Percentiles rank a stretch among this genome's conserved stretches.
These are phyloP conservation scores for Gymnopithys bicolor DNA, from an alignment of 2,797 vertebrate genomes.

Conservation along the genomic window DNA sequence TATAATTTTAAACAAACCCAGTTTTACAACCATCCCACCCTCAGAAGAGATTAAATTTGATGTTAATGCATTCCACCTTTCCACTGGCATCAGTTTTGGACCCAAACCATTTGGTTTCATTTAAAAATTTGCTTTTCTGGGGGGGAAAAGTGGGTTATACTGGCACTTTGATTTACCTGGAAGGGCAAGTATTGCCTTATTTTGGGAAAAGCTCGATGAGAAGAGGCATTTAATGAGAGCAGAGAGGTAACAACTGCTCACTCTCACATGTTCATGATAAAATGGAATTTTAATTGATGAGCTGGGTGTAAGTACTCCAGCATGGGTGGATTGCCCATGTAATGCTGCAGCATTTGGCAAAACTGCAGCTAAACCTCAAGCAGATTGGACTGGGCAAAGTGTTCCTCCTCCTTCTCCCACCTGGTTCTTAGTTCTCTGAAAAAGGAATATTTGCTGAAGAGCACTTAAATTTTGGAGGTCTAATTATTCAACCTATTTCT, in stretches of 20 bases:
- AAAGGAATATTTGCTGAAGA: neutral
- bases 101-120: slow-evolving; percentile 41
- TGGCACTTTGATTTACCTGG: slow-evolving; percentile 66
- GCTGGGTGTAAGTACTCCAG: neutral
- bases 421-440: neutral
- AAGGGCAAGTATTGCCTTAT: slow-evolving; percentile 35
- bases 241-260: slow-evolving; percentile 10
- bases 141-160: slow-evolving; percentile 54
- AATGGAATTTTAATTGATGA: slow-evolving; percentile 15
- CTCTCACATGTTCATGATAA: neutral
- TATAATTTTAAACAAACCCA: slow-evolving; percentile 66
- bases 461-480: neutral
- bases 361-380: neutral
- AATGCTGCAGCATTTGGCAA: neutral
- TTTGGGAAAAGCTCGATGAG: slow-evolving; percentile 16
- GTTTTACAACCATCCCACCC: slow-evolving; percentile 61
- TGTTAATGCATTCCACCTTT: slow-evolving; percentile 54
- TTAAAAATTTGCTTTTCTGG: slow-evolving; percentile 55
- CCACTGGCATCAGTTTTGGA: slow-evolving; percentile 63
- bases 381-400: neutral
- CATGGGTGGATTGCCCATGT: neutral
- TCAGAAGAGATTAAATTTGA: slow-evolving; percentile 53
- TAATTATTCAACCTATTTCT: neutral
- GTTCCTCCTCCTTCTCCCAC: neutral
- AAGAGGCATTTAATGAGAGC: slow-evolving; percentile 31